These are phyloP conservation scores for Cotesia congregata DNA, from an alignment of 2,888 invertebrate species.

Conservation along the genomic window DNA sequence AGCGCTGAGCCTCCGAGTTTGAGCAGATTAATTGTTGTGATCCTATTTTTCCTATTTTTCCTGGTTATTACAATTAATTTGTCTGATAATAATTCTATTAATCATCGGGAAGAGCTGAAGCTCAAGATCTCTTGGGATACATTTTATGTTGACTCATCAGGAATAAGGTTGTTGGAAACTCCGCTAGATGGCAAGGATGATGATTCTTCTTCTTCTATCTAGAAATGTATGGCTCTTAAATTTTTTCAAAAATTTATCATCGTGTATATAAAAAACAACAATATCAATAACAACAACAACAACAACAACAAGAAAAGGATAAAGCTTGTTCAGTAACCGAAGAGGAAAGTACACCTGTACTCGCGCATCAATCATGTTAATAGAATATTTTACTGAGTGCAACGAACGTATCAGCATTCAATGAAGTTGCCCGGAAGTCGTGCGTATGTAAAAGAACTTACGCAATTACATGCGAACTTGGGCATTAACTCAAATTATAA, in stretches of 20 bases:
- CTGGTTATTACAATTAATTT: constrained; percentile 15
- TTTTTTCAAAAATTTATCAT: too few relatives aligned
- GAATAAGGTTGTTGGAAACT: too few relatives aligned
- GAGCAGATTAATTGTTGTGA: background rate
- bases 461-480: constrained; percentile 24
- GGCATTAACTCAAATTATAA: background rate
- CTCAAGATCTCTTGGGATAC: too few relatives aligned
- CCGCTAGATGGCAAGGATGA: too few relatives aligned
- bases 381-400: constrained; percentile 31
- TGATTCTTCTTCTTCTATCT: too few relatives aligned
- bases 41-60: constrained; percentile 19
- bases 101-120: background rate
- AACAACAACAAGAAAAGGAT: background rate
- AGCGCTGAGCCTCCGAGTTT: background rate
- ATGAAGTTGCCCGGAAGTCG: constrained; percentile 30
- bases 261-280: background rate
- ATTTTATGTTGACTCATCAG: too few relatives aligned
- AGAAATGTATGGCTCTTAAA: too few relatives aligned
- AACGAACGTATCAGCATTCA: constrained; percentile 33
- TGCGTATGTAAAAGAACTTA: constrained; percentile 22
- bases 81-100: background rate
- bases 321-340: background rate
- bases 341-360: constrained; percentile 23
- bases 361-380: constrained; percentile 32
- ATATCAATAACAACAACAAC: too few relatives aligned